Base-by-base conservation (phyloP, 2,888 invertebrate genomes). In the Drosophila putrida region DNA sequence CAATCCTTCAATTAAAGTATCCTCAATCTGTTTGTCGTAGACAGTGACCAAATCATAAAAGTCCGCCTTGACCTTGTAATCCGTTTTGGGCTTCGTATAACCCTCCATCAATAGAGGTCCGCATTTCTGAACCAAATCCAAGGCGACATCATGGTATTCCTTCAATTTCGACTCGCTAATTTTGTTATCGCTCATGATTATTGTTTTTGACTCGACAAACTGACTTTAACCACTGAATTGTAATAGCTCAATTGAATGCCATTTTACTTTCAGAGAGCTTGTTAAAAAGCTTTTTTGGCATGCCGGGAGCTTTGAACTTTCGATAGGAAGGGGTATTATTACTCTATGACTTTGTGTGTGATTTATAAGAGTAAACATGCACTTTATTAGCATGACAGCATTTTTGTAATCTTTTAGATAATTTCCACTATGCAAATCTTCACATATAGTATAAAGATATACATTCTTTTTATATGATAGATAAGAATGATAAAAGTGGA, bases 31-130 rank as follows among this genome's bases (percentile, higher is more conserved):
- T 81, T 94, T 94, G 90, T 97, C 97, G 69, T 95, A 96, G 82
- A 96, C 95, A 0, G 97, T 97, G 1, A 97, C 97, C 54, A 97
- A 91, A 93, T 97, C 97, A 82, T 94, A 94, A 57, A 94, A 94
- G 57, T 93, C 93, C 4, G 92, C 91, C 92, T 97, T 96, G 0
- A 88, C 82, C 65, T 82, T 78, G 58, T 78, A 91, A 35, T 83
- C 79, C 0, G 85, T 75, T n/a, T 93, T 93, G 6, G 78, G 71
- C 47, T 86, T 83, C 4, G 75, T 53, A 47, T 88, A 93, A 11
- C 92, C 92, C 62, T 91, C 88, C 59, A 90, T 90, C 66, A 93
- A 77, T 27, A 92, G 57, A 11, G 90, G 88, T 0, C 92, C 92
- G 53, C 90, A 90, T 78, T 91, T 87, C 49, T 89, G 68, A n/a